Evolutionary conservation across 64 coral and sea anemone species (phyloP).

Genomic region (Cladopsammia gracilis): DNA sequence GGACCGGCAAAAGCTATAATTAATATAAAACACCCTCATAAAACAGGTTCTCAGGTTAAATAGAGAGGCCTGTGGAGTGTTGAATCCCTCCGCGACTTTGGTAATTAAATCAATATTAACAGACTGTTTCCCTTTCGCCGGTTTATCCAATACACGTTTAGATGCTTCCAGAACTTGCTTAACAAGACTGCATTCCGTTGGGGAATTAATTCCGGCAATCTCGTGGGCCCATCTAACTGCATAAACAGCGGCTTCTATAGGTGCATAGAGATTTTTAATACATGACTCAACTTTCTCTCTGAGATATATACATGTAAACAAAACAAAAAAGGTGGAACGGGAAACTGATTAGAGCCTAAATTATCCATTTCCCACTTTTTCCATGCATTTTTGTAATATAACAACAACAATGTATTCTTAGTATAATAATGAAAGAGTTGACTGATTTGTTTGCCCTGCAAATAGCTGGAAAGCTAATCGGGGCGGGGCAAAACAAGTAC

Average conservation of each 20-base stretch:
- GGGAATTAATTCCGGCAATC: background rate
- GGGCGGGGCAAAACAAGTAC: too few species aligned
- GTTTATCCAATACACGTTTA: background rate
- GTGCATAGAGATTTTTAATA: background rate
- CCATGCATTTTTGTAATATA: too few species aligned
- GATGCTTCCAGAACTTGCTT: background rate
- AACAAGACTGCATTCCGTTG: background rate
- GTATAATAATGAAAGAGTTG: too few species aligned
- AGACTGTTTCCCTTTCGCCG: background rate
- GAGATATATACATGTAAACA: conserved; percentile 34
- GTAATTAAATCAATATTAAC: too few species aligned
- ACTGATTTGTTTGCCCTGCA: too few species aligned
- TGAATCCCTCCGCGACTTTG: too few species aligned
- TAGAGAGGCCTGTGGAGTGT: too few species aligned
- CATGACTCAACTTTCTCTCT: conserved; percentile 35
- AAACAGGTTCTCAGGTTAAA: too few species aligned
- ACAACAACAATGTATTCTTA: too few species aligned
- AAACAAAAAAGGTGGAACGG: conserved; percentile 20
- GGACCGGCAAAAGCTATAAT: too few species aligned
- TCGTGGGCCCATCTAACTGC: background rate
- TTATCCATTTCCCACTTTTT: conserved; percentile 22
- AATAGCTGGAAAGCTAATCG: too few species aligned
- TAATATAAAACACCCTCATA: too few species aligned
- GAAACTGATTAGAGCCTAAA: conserved; percentile 17
- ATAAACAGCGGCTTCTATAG: background rate